phyloP scores from a whole-genome alignment of 2,888 invertebrate genomes.

The Bellardia bayeri region DNA sequence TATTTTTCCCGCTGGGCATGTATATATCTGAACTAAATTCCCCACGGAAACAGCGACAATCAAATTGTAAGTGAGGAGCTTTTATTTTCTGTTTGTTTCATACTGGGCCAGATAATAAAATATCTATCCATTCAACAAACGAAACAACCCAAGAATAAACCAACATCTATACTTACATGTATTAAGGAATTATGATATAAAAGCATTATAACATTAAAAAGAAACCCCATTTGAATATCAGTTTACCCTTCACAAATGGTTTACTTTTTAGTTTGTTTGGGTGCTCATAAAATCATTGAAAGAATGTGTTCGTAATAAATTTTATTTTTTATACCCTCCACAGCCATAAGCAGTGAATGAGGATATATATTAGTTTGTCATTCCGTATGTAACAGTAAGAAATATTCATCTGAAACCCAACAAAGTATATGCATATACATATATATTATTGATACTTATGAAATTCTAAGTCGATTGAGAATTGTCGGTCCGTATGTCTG shows the following conservation, averaged over 20 bases:
- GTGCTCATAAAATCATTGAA: not conserved
- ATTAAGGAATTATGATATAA: constrained; percentile 61
- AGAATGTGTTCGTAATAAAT: not conserved
- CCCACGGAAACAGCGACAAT: constrained; percentile 55
- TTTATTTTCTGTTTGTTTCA: constrained; percentile 27
- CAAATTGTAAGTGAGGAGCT: constrained; percentile 43
- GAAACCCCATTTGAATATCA: constrained; percentile 64
- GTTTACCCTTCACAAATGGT: constrained; percentile 61
- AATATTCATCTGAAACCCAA: no score
- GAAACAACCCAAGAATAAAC: constrained; percentile 28
- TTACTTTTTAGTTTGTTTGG: constrained; percentile 23
- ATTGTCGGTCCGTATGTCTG: no score
- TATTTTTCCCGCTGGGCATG: no score
- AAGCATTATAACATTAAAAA: constrained; percentile 63
- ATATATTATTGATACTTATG: no score
- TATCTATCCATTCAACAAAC: constrained; percentile 33
- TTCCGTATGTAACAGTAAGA: no score
- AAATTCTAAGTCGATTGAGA: no score
- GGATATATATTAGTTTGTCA: no score
- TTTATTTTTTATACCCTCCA: no score
- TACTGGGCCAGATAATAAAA: constrained; percentile 7
- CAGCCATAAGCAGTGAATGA: no score
- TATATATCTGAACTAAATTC: constrained; percentile 36
- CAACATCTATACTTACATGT: constrained; percentile 37
- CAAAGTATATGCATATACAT: no score